These are phyloP conservation scores for Cydia amplana DNA, from an alignment of 1,140 invertebrate genomes.

Conservation along the genomic window DNA sequence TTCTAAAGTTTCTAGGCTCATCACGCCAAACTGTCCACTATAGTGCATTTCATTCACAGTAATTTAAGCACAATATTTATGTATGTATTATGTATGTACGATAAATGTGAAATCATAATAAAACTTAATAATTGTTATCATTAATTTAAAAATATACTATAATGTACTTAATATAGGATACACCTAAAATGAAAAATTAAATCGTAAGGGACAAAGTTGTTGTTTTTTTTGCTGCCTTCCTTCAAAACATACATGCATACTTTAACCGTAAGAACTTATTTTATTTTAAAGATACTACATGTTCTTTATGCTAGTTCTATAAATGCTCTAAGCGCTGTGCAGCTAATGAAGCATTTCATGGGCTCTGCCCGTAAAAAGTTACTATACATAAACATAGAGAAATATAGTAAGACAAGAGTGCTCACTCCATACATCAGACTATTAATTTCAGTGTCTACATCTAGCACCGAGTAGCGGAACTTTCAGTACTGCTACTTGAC, in stretches of 20 bases:
- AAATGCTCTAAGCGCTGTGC: too few species aligned
- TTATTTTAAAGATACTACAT: too few species aligned
- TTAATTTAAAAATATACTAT: slow-evolving; percentile 73
- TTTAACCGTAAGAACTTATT: too few species aligned
- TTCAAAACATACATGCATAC: neutral
- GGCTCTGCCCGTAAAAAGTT: too few species aligned
- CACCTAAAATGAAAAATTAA: slow-evolving; percentile 74
- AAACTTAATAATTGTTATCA: slow-evolving; percentile 74
- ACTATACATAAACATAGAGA: too few species aligned
- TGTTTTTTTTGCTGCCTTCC: slow-evolving; percentile 39
- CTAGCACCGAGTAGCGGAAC: too few species aligned
- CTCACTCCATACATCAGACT: too few species aligned
- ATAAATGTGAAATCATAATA: slow-evolving; percentile 71
- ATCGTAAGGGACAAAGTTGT: slow-evolving; percentile 66
- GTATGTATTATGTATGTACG: slow-evolving; percentile 53
- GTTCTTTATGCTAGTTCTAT: too few species aligned
- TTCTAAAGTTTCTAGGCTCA: slow-evolving; percentile 45
- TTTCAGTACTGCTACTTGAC: too few species aligned
- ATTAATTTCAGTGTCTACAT: too few species aligned
- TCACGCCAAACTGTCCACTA: slow-evolving; percentile 62
- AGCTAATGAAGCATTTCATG: too few species aligned
- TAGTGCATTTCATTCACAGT: slow-evolving; percentile 76
- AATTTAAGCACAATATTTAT: slow-evolving; percentile 74
- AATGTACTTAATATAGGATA: slow-evolving; percentile 75
- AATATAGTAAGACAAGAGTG: too few species aligned